Evolutionary conservation across 2,113 vertebrate species (phyloP).

Genomic region (Ictalurus furcatus): DNA sequence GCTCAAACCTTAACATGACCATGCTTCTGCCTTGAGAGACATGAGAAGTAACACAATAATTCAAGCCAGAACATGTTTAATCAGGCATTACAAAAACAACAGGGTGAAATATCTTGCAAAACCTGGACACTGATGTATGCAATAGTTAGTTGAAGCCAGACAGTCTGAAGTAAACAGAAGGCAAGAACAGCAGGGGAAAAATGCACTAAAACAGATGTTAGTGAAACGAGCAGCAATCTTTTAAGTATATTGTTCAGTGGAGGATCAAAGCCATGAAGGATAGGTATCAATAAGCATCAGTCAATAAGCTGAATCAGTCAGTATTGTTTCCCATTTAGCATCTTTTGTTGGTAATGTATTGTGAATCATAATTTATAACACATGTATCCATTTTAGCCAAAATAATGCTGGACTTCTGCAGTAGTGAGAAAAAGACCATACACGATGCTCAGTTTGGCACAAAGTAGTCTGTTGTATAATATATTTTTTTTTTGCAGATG

Average conservation of each 20-base stretch:
- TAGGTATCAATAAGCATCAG: neutral
- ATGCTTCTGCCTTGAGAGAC: neutral
- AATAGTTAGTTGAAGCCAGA: neutral
- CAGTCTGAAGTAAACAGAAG: conserved; percentile 18
- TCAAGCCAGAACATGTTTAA: neutral
- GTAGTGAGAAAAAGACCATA: neutral
- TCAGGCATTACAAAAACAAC: neutral
- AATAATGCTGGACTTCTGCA: neutral
- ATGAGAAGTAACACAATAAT: neutral
- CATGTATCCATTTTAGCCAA: neutral
- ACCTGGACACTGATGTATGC: conserved; percentile 10
- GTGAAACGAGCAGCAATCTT: neutral
- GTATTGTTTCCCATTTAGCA: neutral
- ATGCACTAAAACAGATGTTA: neutral
- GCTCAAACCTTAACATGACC: neutral
- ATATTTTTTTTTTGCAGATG: no score
- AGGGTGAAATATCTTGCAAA: neutral
- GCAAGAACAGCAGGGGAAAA: neutral
- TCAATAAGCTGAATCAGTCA: neutral
- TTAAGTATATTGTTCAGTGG: neutral
- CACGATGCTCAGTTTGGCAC: neutral
- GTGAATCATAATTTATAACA: neutral
- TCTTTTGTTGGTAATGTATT: neutral
- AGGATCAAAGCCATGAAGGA: neutral
- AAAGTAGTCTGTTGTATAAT: neutral